Conservation (phyloP, 2,888 invertebrate species). For the Pseudococcus jackbeardsleyi region DNA sequence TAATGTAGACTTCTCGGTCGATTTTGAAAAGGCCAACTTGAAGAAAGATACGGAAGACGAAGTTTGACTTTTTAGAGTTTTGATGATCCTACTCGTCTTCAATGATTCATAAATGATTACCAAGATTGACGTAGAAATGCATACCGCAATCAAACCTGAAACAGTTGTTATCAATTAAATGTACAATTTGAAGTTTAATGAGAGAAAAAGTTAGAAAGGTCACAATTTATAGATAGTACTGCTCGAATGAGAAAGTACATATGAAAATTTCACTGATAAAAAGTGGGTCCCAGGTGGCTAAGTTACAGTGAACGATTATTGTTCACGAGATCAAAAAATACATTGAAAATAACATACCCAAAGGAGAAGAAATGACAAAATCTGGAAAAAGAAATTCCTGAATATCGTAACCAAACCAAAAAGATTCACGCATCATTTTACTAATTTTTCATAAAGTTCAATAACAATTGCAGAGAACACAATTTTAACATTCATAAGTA, state of each 20-base stretch:
- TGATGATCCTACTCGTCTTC: conserved; percentile 63
- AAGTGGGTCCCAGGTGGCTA: background rate
- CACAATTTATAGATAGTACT: background rate
- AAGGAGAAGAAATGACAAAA: conserved; percentile 62
- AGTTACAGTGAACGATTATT: background rate
- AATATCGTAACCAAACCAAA: conserved; percentile 65
- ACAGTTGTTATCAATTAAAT: background rate
- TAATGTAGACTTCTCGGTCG: conserved; percentile 55
- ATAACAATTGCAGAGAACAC: background rate
- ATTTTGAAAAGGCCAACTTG: conserved; percentile 52
- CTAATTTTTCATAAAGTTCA: background rate
- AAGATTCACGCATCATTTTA: conserved; percentile 54
- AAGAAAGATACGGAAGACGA: conserved; percentile 36
- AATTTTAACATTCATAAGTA: background rate
- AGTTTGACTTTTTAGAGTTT: conserved; percentile 22
- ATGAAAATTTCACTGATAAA: background rate
- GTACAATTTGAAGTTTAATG: background rate
- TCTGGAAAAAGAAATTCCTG: conserved; percentile 62
- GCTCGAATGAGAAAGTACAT: background rate
- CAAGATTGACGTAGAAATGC: conserved; percentile 58
- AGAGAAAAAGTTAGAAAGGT: background rate
- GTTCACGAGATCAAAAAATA: background rate
- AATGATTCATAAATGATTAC: conserved; percentile 64
- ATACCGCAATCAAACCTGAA: conserved; percentile 65
- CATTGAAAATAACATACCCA: conserved; percentile 54